phyloP scores from a whole-genome alignment of 2,113 vertebrate genomes.

The Tringa solitaria region DNA sequence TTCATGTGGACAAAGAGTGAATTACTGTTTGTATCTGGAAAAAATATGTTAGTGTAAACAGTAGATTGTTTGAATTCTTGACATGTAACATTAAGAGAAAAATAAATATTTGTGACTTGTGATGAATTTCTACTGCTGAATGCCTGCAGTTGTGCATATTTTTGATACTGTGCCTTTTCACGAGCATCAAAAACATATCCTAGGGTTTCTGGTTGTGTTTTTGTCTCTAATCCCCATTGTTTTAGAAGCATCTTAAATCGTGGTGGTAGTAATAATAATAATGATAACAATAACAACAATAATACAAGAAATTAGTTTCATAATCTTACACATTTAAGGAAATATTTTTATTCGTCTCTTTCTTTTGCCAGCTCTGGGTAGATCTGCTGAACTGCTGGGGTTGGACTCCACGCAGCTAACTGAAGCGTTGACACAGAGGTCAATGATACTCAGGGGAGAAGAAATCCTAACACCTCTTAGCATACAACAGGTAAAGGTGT shows the following conservation, averaged over 20 bases:
- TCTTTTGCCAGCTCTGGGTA: conserved; percentile 79
- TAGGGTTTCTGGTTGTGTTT: not conserved
- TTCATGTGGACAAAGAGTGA: not conserved
- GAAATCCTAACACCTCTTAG: conserved; percentile 96
- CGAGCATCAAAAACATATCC: not conserved
- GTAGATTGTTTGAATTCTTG: not conserved
- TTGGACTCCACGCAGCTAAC: conserved; percentile 88
- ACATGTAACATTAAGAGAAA: not conserved
- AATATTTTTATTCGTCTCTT: not conserved
- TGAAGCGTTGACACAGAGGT: conserved; percentile 91
- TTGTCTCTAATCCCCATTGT: not conserved
- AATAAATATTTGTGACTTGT: not conserved
- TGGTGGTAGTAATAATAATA: not conserved
- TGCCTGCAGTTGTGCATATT: not conserved
- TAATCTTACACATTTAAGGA: not conserved
- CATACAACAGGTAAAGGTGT: conserved; percentile 85
- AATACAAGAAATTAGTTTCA: not conserved
- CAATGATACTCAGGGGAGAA: conserved; percentile 97
- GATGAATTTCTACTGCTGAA: not conserved
- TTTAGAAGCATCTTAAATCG: not conserved
- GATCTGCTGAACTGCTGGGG: conserved; percentile 89
- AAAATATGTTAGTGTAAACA: not conserved
- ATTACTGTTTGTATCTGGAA: not conserved
- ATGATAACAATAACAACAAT: not conserved
- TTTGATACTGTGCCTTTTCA: not conserved